These are phyloP conservation scores for Tillus elongatus DNA, from an alignment of 2,888 invertebrate genomes.

Conservation along the genomic window DNA sequence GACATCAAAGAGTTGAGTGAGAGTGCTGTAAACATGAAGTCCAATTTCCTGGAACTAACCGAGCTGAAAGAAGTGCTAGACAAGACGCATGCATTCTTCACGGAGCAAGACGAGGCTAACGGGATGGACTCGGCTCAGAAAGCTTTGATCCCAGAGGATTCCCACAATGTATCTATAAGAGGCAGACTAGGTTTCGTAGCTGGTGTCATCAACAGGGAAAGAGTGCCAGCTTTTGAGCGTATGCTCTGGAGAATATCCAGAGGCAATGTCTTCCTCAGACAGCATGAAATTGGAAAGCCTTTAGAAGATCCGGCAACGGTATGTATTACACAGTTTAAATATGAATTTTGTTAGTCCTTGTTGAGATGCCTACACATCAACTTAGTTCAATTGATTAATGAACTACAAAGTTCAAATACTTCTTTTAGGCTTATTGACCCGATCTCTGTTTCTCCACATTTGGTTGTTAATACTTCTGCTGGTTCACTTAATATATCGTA, in stretches of 20 bases:
- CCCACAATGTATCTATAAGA: slow-evolving; percentile 37
- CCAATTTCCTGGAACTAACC: slow-evolving; percentile 83
- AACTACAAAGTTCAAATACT: no score
- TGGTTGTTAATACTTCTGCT: no score
- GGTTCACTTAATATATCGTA: no score
- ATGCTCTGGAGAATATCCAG: slow-evolving; percentile 91
- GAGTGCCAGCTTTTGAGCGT: slow-evolving; percentile 81
- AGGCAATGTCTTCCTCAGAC: slow-evolving; percentile 82
- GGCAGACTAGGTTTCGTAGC: slow-evolving; percentile 64
- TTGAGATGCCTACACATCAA: no score
- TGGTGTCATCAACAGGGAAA: slow-evolving; percentile 83
- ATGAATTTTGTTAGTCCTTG: neutral
- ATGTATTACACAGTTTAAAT: slow-evolving; percentile 12
- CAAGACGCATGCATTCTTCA: slow-evolving; percentile 86
- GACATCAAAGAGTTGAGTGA: slow-evolving; percentile 89
- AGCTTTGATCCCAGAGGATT: slow-evolving; percentile 48
- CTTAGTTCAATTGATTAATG: no score
- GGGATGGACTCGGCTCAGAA: slow-evolving; percentile 51
- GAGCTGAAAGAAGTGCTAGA: slow-evolving; percentile 86
- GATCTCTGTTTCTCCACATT: no score
- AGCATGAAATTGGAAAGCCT: slow-evolving; percentile 75
- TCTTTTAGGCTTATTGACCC: no score
- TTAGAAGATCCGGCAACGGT: slow-evolving; percentile 79
- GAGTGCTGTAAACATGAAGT: slow-evolving; percentile 85
- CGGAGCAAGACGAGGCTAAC: slow-evolving; percentile 64